A percentile compares a stretch with the other conserved stretches of the same genome.
These are phyloP conservation scores for Colossoma macropomum DNA, from an alignment of 2,113 vertebrate genomes.

Conservation along the genomic window DNA sequence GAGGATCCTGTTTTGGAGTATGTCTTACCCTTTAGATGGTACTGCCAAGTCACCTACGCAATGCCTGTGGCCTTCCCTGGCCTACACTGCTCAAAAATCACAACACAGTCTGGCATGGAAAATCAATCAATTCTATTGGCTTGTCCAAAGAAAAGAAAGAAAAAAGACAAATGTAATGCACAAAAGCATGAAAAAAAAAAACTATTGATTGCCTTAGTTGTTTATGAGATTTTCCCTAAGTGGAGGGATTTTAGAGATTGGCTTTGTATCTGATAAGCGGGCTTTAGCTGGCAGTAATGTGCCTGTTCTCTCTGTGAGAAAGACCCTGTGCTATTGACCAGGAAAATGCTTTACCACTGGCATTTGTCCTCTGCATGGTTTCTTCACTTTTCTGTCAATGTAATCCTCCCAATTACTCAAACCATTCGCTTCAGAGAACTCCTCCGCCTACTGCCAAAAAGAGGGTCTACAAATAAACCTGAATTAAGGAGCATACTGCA, in stretches of 20 bases:
- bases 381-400: conserved; percentile 48
- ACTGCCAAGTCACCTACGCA: background rate
- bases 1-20: background rate
- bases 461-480: background rate
- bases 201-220: conserved; percentile 47
- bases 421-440: conserved; percentile 6
- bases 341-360: conserved; percentile 37
- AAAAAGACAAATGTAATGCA: background rate
- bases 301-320: conserved; percentile 46
- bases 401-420: conserved; percentile 46
- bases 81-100: background rate
- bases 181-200: conserved; percentile 26
- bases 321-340: conserved; percentile 51
- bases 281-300: conserved; percentile 57
- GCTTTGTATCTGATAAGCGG: conserved; percentile 54
- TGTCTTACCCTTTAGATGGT: background rate
- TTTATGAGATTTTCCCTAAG: conserved; percentile 60
- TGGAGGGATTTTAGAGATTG: conserved; percentile 53
- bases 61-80: background rate
- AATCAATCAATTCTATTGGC: background rate
- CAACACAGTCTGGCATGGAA: background rate
- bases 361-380: conserved; percentile 46
- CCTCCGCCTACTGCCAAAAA: background rate
- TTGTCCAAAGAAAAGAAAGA: background rate
- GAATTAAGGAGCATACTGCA: background rate